Evolutionary conservation across 2,888 invertebrate genomes (phyloP).

Genomic region (Hirtodrosophila alboralis): DNA sequence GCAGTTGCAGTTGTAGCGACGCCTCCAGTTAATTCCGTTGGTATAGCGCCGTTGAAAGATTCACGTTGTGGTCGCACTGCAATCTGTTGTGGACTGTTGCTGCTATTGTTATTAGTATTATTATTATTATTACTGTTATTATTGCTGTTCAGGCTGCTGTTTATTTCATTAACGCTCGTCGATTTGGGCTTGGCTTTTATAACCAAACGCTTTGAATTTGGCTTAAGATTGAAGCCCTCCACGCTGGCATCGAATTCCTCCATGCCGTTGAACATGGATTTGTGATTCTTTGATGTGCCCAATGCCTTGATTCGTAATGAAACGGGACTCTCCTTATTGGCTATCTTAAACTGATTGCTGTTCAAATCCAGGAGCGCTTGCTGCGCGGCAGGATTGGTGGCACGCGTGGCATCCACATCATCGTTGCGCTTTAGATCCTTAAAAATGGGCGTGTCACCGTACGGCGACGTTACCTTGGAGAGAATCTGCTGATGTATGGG

Average conservation of each 20-base stretch:
- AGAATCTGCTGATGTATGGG: conserved; percentile 90
- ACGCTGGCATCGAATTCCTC: conserved; percentile 90
- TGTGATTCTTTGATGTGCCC: conserved; percentile 83
- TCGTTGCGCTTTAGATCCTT: conserved; percentile 87
- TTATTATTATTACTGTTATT: no score
- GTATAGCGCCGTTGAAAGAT: conserved; percentile 61
- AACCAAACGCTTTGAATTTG: conserved; percentile 90
- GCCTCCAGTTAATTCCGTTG: conserved; percentile 36
- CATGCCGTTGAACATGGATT: conserved; percentile 93
- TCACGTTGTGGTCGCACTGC: conserved; percentile 40
- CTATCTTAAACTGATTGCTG: conserved; percentile 86
- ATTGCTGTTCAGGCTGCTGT: not conserved
- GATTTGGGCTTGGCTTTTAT: conserved; percentile 86
- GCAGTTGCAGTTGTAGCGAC: not conserved
- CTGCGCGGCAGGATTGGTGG: conserved; percentile 89
- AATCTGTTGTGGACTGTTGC: conserved; percentile 2
- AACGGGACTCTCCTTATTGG: conserved; percentile 84
- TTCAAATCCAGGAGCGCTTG: conserved; percentile 86
- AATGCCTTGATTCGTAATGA: conserved; percentile 85
- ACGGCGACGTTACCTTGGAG: conserved; percentile 91
- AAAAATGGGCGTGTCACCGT: conserved; percentile 94
- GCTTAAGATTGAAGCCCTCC: conserved; percentile 86
- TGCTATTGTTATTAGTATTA: no score
- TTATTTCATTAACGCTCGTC: conserved; percentile 1
- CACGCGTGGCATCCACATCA: conserved; percentile 87